These are phyloP conservation scores for Prunella fulvescens DNA, from an alignment of 2,113 vertebrate species.

Conservation along the genomic window DNA sequence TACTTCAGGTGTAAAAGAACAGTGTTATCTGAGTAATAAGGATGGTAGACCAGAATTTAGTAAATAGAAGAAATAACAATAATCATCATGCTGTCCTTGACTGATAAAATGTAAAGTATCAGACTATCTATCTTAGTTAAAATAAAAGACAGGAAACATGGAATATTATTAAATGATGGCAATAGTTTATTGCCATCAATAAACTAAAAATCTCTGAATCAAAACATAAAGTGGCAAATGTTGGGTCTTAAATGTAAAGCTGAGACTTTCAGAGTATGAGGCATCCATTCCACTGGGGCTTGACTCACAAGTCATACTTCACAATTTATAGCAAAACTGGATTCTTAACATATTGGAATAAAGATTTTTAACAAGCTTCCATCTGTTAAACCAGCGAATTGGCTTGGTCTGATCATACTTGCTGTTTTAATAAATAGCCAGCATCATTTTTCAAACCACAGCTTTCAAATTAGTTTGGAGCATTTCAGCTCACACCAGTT, in stretches of 20 bases:
- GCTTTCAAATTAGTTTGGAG: slow-evolving; percentile 37
- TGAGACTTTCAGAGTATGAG: slow-evolving; percentile 37
- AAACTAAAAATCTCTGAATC: not conserved
- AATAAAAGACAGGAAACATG: not conserved
- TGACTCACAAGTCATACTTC: slow-evolving; percentile 58
- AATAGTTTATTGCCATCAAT: not conserved
- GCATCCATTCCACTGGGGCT: slow-evolving; percentile 36
- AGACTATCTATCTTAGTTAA: not conserved
- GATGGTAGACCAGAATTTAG: not conserved
- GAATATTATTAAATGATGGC: not conserved
- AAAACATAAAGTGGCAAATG: slow-evolving; percentile 1
- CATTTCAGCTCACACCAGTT: not conserved
- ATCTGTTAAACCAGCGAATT: slow-evolving; percentile 57
- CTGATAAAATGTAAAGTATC: not conserved
- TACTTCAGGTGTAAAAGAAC: not conserved
- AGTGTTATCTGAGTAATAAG: not conserved
- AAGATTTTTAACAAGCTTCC: slow-evolving; percentile 62
- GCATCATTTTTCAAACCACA: slow-evolving; percentile 49
- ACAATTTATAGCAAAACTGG: slow-evolving; percentile 54
- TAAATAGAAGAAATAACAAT: not conserved
- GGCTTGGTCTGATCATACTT: slow-evolving; percentile 46
- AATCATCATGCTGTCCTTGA: not conserved
- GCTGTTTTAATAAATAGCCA: slow-evolving; percentile 61
- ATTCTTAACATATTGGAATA: slow-evolving; percentile 64
- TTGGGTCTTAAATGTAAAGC: slow-evolving; percentile 19